Evolutionary conservation across 2,888 invertebrate species (phyloP).

Genomic region (Nectonema munidae): DNA sequence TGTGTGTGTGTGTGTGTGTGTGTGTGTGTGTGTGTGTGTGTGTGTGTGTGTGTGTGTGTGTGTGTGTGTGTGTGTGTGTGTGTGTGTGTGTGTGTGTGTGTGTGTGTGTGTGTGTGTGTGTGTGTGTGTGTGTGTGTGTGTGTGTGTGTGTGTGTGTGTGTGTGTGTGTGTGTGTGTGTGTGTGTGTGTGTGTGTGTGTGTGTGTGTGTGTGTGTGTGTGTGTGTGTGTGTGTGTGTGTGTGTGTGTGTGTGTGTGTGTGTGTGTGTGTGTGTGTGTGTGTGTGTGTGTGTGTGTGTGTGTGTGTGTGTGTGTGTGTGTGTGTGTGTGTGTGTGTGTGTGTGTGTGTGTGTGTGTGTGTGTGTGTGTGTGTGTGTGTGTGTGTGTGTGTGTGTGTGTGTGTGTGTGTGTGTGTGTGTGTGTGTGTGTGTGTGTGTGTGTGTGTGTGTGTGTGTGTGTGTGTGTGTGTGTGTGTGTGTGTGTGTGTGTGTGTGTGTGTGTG

Average conservation of each 20-base stretch:
- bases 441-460: conserved; percentile 14
- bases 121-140: background rate
- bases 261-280: no score
- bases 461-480: conserved; percentile 15
- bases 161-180: no score
- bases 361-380: background rate
- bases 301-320: no score
- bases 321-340: no score
- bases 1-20: conserved; percentile 8
- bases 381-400: background rate
- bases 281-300: no score
- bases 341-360: background rate
- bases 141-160: no score
- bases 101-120: background rate
- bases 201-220: no score
- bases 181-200: no score
- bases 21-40: conserved; percentile 2
- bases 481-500: conserved; percentile 16
- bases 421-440: conserved; percentile 13
- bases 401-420: background rate
- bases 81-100: background rate
- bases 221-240: no score
- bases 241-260: no score
- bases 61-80: conserved; percentile 6
- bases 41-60: conserved; percentile 1